phyloP scores from a whole-genome alignment of 2,113 vertebrate genomes.

The Peromyscus leucopus region DNA sequence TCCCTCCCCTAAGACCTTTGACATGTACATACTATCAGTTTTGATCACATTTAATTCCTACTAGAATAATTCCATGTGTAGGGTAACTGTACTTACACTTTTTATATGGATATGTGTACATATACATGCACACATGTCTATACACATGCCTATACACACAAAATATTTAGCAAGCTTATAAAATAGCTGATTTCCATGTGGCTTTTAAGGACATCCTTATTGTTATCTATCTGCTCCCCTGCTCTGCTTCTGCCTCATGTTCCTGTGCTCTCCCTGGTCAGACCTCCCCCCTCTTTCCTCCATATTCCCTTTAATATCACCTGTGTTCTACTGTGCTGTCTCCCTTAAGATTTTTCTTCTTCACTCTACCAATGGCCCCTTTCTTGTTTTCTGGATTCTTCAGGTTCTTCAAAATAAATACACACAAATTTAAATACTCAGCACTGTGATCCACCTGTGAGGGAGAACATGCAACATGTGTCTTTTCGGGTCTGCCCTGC shows the following conservation, averaged over 20 bases:
- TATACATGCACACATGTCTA: too few species aligned
- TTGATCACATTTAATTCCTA: background rate
- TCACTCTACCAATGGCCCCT: background rate
- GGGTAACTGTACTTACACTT: background rate
- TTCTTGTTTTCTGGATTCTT: background rate
- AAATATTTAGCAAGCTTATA: too few species aligned
- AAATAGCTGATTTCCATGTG: too few species aligned
- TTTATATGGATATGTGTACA: too few species aligned
- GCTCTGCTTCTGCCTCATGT: too few species aligned
- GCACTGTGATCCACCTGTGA: background rate
- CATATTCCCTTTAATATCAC: background rate
- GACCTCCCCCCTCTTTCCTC: too few species aligned
- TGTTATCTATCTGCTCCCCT: too few species aligned
- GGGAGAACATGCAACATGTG: background rate
- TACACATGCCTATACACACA: too few species aligned
- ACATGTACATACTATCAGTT: background rate
- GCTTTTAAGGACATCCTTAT: too few species aligned
- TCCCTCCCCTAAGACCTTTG: background rate
- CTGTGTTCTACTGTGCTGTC: background rate
- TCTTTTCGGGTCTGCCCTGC: background rate
- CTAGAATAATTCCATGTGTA: background rate
- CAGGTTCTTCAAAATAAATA: background rate
- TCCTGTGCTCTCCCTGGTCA: too few species aligned
- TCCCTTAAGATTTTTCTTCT: background rate
- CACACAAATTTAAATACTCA: background rate